Conservation (phyloP, 2,113 vertebrate species). For the Tringa solitaria region DNA sequence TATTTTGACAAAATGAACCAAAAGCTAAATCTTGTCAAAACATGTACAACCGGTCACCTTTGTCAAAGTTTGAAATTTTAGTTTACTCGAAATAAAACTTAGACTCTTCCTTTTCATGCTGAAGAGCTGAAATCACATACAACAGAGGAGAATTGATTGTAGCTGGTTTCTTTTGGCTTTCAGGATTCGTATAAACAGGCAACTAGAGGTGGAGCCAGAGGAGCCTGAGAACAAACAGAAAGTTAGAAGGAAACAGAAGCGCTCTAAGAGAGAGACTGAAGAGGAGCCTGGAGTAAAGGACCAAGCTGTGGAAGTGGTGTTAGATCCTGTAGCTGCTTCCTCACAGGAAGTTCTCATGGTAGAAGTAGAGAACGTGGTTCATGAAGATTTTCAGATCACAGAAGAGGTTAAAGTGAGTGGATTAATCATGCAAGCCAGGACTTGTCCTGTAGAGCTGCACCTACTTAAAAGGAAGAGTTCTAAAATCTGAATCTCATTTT, state of each 20-base stretch:
- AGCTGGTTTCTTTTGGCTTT: neutral
- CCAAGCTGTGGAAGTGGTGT: constrained; percentile 64
- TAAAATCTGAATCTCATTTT: neutral
- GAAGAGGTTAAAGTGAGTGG: constrained; percentile 93
- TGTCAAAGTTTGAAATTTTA: neutral
- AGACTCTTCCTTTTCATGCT: neutral
- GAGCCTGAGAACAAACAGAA: constrained; percentile 78
- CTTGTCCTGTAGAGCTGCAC: neutral
- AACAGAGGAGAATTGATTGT: neutral
- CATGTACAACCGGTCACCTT: neutral
- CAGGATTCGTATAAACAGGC: constrained; percentile 87
- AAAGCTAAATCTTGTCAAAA: neutral
- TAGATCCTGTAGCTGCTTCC: constrained; percentile 64
- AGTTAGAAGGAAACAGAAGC: constrained; percentile 76
- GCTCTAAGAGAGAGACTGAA: constrained; percentile 72
- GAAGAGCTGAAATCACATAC: neutral
- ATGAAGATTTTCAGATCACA: constrained; percentile 94
- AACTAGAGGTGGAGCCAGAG: constrained; percentile 85
- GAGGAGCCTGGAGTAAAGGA: constrained; percentile 47
- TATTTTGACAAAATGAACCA: neutral
- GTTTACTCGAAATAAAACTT: neutral
- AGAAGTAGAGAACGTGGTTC: constrained; percentile 91
- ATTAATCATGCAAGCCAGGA: neutral
- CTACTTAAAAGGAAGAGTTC: neutral
- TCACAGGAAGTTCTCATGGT: constrained; percentile 88